phyloP scores from a whole-genome alignment of 2,888 invertebrate genomes.

The Eurytoma adleriae region DNA sequence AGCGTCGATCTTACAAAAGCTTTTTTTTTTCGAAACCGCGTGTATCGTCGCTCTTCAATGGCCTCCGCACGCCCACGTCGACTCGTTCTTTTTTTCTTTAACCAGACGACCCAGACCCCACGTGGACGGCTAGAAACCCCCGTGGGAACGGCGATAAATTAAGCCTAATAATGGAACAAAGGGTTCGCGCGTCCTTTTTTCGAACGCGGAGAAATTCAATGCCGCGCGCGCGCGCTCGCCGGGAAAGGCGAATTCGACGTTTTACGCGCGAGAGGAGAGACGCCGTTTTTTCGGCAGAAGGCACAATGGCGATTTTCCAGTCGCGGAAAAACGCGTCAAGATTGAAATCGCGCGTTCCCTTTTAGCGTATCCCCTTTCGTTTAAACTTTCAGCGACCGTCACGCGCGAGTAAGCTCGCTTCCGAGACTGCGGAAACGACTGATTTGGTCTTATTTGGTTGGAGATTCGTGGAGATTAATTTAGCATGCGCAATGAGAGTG shows the following conservation, averaged over 20 bases:
- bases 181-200: background rate
- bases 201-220: conserved; percentile 39
- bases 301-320: conserved; percentile 1
- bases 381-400: conserved; percentile 35
- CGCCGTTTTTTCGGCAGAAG: conserved; percentile 1
- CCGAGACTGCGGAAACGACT: background rate
- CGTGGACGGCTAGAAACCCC: too few species aligned
- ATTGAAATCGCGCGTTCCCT: conserved; percentile 2
- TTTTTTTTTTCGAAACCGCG: background rate
- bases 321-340: background rate
- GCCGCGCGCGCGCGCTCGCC: conserved; percentile 11
- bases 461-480: too few species aligned
- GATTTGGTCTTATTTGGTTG: background rate
- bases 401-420: background rate
- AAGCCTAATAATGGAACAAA: conserved; percentile 46
- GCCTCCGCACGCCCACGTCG: too few species aligned
- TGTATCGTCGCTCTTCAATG: too few species aligned
- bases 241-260: conserved; percentile 1
- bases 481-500: too few species aligned
- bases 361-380: conserved; percentile 13
- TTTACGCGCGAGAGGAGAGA: conserved; percentile 25
- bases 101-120: too few species aligned
- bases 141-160: conserved; percentile 32
- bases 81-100: too few species aligned
- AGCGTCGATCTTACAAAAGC: background rate